These are phyloP conservation scores for Drosophila anceps DNA, from an alignment of 2,888 invertebrate genomes.

Conservation along the genomic window DNA sequence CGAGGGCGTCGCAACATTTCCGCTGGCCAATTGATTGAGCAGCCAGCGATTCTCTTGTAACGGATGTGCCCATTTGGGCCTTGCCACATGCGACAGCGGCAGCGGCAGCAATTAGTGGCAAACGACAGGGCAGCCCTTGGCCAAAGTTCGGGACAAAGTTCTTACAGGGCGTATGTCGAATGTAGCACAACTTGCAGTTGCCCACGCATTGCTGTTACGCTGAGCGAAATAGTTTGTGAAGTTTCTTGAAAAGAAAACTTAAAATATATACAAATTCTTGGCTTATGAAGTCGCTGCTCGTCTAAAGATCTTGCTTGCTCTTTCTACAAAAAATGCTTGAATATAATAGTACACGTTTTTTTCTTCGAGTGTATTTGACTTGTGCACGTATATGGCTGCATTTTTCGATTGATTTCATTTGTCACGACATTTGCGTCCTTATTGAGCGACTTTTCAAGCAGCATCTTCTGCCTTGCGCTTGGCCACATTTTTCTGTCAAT, in stretches of 20 bases:
- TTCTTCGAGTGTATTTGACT: slow-evolving; percentile 2
- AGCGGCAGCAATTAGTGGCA: slow-evolving; percentile 58
- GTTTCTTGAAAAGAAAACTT: no score
- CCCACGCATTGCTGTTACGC: background rate
- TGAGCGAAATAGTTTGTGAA: slow-evolving; percentile 1
- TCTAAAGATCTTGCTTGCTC: background rate
- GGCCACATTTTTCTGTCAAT: slow-evolving; percentile 67
- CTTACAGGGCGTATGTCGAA: slow-evolving; percentile 51
- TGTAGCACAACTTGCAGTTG: slow-evolving; percentile 17
- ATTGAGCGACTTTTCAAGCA: slow-evolving; percentile 32
- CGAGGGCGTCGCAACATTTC: slow-evolving; percentile 66
- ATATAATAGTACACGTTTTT: background rate
- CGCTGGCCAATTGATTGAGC: slow-evolving; percentile 69
- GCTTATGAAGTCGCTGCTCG: background rate
- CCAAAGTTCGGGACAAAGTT: slow-evolving; percentile 38
- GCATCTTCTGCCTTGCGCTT: slow-evolving; percentile 32
- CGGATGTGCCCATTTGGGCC: slow-evolving; percentile 68
- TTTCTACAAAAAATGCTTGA: background rate
- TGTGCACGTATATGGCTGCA: slow-evolving; percentile 24
- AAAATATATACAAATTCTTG: background rate
- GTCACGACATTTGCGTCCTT: slow-evolving; percentile 39
- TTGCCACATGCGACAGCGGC: slow-evolving; percentile 34
- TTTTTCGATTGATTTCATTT: slow-evolving; percentile 53
- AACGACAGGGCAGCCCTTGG: slow-evolving; percentile 18
- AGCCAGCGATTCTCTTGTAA: slow-evolving; percentile 36